These are phyloP conservation scores for Drosophila seguyi DNA, from an alignment of 1,140 invertebrate species.

Conservation along the genomic window DNA sequence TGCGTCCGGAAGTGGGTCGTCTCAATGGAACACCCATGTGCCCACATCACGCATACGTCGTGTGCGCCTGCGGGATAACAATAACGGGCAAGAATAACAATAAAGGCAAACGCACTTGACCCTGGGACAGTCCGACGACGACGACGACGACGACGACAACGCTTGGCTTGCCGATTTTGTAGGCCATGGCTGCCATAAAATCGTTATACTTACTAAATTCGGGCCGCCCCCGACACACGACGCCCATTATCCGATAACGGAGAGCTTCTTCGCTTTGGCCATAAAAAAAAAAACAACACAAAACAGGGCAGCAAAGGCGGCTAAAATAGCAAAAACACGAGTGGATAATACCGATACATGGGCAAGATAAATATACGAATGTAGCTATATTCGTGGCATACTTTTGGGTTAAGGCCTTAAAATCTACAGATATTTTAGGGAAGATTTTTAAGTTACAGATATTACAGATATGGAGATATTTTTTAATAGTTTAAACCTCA, in stretches of 20 bases:
- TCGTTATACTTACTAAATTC: constrained; percentile 24
- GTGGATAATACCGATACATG: constrained; percentile 1
- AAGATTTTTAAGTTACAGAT: not conserved
- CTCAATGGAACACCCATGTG: constrained; percentile 40
- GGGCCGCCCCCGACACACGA: constrained; percentile 35
- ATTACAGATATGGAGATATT: no score
- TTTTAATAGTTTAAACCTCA: not conserved
- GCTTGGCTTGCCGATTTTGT: constrained; percentile 35
- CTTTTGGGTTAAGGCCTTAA: constrained; percentile 1
- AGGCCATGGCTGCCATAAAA: constrained; percentile 49
- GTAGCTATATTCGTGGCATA: constrained; percentile 6
- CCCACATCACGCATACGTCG: constrained; percentile 54
- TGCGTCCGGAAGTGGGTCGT: constrained; percentile 43
- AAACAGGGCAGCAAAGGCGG: constrained; percentile 22
- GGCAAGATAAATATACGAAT: not conserved
- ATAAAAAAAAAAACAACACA: constrained; percentile 25
- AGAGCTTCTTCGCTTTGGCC: constrained; percentile 26
- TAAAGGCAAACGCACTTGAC: constrained; percentile 38
- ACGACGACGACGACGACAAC: constrained; percentile 4
- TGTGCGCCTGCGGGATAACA: constrained; percentile 63
- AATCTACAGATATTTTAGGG: not conserved
- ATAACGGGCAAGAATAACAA: constrained; percentile 20
- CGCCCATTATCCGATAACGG: constrained; percentile 36
- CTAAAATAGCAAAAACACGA: constrained; percentile 16
- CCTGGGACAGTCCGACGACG: constrained; percentile 29